A percentile compares a stretch with the other conserved stretches of the same genome.
These are phyloP conservation scores for Lontra canadensis DNA, from an alignment of 2,113 vertebrate species.

Conservation along the genomic window DNA sequence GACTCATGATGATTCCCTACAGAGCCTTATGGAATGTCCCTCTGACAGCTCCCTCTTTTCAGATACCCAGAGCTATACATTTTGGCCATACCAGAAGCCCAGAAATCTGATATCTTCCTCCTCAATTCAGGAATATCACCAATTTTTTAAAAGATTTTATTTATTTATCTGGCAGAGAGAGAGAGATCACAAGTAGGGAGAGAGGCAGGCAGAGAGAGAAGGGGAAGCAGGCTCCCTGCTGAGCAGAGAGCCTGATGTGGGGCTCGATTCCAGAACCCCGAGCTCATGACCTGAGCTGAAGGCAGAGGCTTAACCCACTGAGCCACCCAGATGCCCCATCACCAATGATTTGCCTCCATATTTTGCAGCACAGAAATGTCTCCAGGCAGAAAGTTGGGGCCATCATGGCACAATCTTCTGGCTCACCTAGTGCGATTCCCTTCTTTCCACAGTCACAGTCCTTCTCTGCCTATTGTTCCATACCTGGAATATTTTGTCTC, in stretches of 20 bases:
- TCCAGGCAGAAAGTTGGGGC: not conserved
- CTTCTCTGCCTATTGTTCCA: not conserved
- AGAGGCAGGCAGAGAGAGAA: too few relatives aligned
- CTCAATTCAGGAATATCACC: not conserved
- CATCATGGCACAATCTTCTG: rapidly evolving
- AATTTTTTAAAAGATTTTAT: too few relatives aligned
- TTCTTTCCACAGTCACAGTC: not conserved
- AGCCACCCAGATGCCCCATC: too few relatives aligned
- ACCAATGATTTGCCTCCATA: not conserved
- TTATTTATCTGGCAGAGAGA: too few relatives aligned
- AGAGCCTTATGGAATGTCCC: not conserved
- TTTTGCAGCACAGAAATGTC: not conserved
- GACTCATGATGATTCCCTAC: not conserved
- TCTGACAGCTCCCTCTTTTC: not conserved
- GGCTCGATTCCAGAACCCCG: too few relatives aligned
- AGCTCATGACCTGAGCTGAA: too few relatives aligned
- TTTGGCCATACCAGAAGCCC: not conserved
- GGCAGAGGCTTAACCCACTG: too few relatives aligned
- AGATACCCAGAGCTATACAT: not conserved
- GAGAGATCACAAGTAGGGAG: too few relatives aligned
- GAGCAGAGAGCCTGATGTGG: too few relatives aligned
- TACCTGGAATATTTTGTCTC: not conserved
- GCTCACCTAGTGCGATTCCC: not conserved
- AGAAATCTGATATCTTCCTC: not conserved
- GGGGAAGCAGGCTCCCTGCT: too few relatives aligned